Conservation (phyloP, 2,113 vertebrate species). For the Salvelinus namaycush region DNA sequence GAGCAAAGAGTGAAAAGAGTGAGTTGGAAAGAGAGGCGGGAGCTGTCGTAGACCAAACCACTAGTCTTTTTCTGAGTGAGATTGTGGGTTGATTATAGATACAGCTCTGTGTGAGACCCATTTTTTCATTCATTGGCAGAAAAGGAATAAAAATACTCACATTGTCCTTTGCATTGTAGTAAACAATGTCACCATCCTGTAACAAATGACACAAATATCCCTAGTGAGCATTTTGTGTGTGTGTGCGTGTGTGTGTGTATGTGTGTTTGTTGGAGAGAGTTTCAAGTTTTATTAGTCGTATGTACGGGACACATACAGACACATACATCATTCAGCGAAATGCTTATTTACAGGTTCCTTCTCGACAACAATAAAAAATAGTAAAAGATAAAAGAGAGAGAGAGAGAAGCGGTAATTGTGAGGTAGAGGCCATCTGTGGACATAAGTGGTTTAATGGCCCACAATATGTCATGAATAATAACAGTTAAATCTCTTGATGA, state of each 20-base stretch:
- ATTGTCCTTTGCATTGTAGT: slow-evolving; percentile 97
- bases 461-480: background rate
- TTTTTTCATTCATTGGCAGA: background rate
- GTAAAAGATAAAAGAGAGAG: too few species aligned
- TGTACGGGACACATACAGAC: too few species aligned
- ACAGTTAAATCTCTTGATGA: background rate
- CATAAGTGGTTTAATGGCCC: background rate
- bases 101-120: too few species aligned
- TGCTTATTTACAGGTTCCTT: too few species aligned
- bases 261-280: background rate
- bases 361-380: too few species aligned
- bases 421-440: background rate
- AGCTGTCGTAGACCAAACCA: too few species aligned
- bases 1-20: slow-evolving; percentile 5
- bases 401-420: too few species aligned
- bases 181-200: slow-evolving; percentile 88
- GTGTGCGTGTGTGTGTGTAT: background rate
- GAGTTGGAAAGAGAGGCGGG: too few species aligned
- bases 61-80: background rate
- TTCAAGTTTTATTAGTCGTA: too few species aligned
- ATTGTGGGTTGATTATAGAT: background rate
- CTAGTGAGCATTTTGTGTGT: background rate
- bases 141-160: slow-evolving; percentile 68
- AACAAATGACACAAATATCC: slow-evolving; percentile 42
- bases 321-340: too few species aligned